Conservation (phyloP, 92 coral and sea anemone genomes). For the Palythoa grandiflora region DNA sequence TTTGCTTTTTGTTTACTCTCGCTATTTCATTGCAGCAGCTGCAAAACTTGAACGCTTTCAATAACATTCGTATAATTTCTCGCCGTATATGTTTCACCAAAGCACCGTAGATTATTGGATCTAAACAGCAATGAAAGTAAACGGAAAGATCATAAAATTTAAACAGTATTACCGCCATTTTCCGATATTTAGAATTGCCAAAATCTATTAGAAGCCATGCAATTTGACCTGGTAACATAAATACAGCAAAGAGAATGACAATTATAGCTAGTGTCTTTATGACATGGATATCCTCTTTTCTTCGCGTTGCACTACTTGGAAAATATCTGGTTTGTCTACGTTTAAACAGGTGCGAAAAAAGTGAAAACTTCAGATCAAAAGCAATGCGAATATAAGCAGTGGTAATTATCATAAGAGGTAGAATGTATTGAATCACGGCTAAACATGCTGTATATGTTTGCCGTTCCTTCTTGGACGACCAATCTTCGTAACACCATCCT, state of each 20-base stretch:
- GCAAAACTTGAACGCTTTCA: not conserved
- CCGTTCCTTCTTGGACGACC: constrained; percentile 56
- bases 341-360: not conserved
- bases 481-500: constrained; percentile 71
- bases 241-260: constrained; percentile 65
- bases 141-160: constrained; percentile 68
- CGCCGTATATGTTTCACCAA: constrained; percentile 62
- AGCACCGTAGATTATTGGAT: constrained; percentile 71
- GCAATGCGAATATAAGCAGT: constrained; percentile 75
- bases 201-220: constrained; percentile 71
- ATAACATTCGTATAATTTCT: constrained; percentile 31
- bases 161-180: constrained; percentile 46
- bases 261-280: constrained; percentile 71
- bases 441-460: constrained; percentile 68
- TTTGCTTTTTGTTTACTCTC: not conserved
- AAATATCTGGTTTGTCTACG: constrained; percentile 25
- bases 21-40: not conserved
- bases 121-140: constrained; percentile 70
- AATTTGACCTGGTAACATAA: constrained; percentile 73
- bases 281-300: constrained; percentile 65
- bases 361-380: constrained; percentile 66
- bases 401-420: constrained; percentile 70
- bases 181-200: constrained; percentile 38
- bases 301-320: constrained; percentile 53
- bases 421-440: constrained; percentile 69